Evolutionary conservation across 35 echinoderm and acorn worm species (phyloP).

Genomic region (Amphiura filiformis): DNA sequence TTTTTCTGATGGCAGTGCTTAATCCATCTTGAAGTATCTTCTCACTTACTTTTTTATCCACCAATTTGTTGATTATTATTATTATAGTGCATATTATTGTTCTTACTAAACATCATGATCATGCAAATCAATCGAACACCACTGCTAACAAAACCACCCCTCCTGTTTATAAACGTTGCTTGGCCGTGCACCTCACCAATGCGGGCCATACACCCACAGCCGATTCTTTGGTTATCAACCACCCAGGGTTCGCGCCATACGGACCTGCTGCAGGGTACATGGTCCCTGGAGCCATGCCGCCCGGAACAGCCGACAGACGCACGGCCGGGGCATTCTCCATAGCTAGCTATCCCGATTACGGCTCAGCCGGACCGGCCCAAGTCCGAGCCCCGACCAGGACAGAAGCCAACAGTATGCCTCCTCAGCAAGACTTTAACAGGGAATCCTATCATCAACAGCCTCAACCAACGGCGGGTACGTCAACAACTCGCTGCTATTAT

Average conservation of each 20-base stretch:
- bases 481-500: neutral
- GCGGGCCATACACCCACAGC: neutral
- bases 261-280: neutral
- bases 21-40: neutral
- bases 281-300: neutral
- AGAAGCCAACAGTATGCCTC: constrained; percentile 31
- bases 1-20: neutral
- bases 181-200: neutral
- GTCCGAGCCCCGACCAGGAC: constrained; percentile 39
- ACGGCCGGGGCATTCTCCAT: neutral
- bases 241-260: neutral
- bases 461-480: neutral
- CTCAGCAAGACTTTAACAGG: constrained; percentile 57
- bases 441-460: constrained; percentile 41
- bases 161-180: neutral
- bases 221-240: neutral
- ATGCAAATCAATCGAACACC: too few species aligned
- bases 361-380: constrained; percentile 62
- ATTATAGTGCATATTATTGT: neutral
- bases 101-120: neutral
- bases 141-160: neutral
- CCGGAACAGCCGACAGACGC: neutral
- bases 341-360: constrained; percentile 57
- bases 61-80: neutral
- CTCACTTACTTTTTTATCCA: neutral